Evolutionary conservation across 2,888 invertebrate species (phyloP), one percentile per base, ranked within the genome.

Genomic region (Drosophila hamatofila): DNA sequence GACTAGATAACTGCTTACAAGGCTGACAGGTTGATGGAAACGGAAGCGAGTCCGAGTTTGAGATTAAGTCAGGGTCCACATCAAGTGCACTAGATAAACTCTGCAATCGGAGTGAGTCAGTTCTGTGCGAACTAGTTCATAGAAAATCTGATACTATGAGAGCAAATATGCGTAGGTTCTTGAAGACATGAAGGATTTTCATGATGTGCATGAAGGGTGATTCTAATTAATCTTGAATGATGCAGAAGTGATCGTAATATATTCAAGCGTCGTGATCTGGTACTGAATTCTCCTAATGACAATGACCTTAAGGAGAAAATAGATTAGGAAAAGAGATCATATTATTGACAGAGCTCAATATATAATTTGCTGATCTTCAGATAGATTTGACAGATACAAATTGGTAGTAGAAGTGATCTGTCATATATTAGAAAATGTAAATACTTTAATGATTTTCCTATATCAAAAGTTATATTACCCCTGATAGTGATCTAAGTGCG

Each of bases 1-100:
- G 75, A 59, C 66, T 75, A 58, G 39, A 46, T 37, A 37, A 46
- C 9, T 14, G 41, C 55, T 61, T 44, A 42, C 37, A 71, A 51
- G 51, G 48, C 42, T 48, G 51, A 52, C 62, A 58, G 60, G 48
- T 72, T 52, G 18, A 21, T 55, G 21, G 27, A 21, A 39, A 42
- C 65, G 74, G 71, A 62, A 62, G 27, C 48, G 62, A 63, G 59
- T 62, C 39, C 3, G 56, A 59, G 61, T 44, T 57, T 42, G 73
- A 25, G 57, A 41, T 23, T 11, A 21, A 16, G 35, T 37, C 63
- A 49, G 37, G 57, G 49, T 41, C 57, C n/a, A 52, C 30, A 56
- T 37, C 52, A 66, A 56, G 66, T 57, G 48, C 65, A 54, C 23
- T 39, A 74, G 71, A 65, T 61, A 44, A 57, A 54, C 33, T 42